A percentile compares a stretch with the other conserved stretches of the same genome.
phyloP scores from a whole-genome alignment of 1,140 invertebrate genomes.

The Drosophila punjabiensis region DNA sequence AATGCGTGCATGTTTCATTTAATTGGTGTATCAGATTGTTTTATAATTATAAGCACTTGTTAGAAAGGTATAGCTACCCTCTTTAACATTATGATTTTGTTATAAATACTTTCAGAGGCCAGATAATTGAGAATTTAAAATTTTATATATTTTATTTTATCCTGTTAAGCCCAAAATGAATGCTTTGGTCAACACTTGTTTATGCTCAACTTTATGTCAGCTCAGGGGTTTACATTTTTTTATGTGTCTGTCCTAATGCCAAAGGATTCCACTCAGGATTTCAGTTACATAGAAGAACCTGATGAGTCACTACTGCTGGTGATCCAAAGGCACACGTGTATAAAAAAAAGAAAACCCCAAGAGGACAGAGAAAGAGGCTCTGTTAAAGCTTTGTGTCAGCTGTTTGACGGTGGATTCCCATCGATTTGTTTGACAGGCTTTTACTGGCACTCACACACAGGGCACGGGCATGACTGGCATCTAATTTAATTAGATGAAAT shows the following conservation, averaged over 20 bases:
- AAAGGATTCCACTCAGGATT: slow-evolving; percentile 9
- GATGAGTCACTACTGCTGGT: slow-evolving; percentile 34
- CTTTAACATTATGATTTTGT: background rate
- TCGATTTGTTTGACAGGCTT: slow-evolving; percentile 79
- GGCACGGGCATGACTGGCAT: slow-evolving; percentile 64
- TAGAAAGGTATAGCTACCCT: background rate
- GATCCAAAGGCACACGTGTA: slow-evolving; percentile 25
- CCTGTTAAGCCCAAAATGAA: background rate
- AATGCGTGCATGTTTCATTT: background rate
- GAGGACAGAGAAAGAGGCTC: slow-evolving; percentile 4
- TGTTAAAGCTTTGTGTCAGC: slow-evolving; percentile 39
- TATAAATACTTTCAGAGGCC: background rate
- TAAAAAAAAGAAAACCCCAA: slow-evolving; percentile 3
- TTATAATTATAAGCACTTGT: background rate
- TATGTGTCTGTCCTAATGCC: background rate
- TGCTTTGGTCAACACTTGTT: too few species aligned
- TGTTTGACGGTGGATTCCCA: slow-evolving; percentile 53
- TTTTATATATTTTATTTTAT: background rate
- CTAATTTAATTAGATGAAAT: slow-evolving; percentile 75
- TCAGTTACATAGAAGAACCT: slow-evolving; percentile 21
- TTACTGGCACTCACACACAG: slow-evolving; percentile 49
- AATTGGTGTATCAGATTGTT: background rate
- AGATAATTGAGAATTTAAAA: background rate
- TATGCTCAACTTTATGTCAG: slow-evolving; percentile 4
- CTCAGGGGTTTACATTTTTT: background rate